A percentile compares a stretch with the other conserved stretches of the same genome.
These are phyloP conservation scores for Notospermus geniculatus DNA, from an alignment of 1,140 invertebrate genomes.

Conservation along the genomic window DNA sequence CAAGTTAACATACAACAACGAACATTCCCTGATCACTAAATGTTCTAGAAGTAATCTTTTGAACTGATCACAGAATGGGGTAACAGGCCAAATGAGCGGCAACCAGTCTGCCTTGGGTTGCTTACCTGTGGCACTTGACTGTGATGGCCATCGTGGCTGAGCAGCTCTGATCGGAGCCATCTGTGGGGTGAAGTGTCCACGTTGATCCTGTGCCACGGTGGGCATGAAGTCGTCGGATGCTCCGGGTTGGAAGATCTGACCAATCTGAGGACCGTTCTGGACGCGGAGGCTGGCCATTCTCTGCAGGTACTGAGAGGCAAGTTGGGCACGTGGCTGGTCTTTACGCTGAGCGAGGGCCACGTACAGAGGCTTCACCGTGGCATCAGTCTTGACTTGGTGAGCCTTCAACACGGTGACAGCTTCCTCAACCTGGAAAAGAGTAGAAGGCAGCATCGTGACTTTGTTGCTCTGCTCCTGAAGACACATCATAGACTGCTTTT, in stretches of 20 bases:
- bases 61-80: no score
- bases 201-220: conserved; percentile 68
- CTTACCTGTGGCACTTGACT: conserved; percentile 9
- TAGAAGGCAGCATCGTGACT: conserved; percentile 93
- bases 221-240: conserved; percentile 86
- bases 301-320: conserved; percentile 97
- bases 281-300: conserved; percentile 94
- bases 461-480: conserved; percentile 38
- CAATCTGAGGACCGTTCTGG: conserved; percentile 61
- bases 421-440: conserved; percentile 97
- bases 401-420: conserved; percentile 99
- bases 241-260: conserved; percentile 79
- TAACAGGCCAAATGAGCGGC: no score
- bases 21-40: no score
- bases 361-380: conserved; percentile 95
- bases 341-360: conserved; percentile 98
- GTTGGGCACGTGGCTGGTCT: conserved; percentile 96
- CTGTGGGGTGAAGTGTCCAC: conserved; percentile 77
- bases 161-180: conserved; percentile 70
- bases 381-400: conserved; percentile 84
- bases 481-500: not conserved
- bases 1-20: no score
- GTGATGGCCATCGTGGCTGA: conserved; percentile 15
- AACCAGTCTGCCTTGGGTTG: no score
- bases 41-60: no score